Evolutionary conservation across 2,113 vertebrate species (phyloP).

Genomic region (Rutilus rutilus): DNA sequence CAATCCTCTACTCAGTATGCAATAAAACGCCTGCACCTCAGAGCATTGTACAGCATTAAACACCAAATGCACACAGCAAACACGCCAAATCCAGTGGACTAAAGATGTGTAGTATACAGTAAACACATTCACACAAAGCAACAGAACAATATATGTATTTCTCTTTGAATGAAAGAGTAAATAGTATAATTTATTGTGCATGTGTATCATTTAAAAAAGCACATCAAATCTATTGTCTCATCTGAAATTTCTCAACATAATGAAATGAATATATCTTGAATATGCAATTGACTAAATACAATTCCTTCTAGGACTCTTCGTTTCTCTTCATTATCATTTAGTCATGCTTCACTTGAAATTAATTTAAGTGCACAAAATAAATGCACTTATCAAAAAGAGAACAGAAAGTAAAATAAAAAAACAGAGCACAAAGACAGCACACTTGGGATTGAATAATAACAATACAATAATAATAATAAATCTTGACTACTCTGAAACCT

Average conservation of each 20-base stretch:
- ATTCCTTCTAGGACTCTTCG: constrained; percentile 35
- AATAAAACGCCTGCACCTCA: neutral
- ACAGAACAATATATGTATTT: neutral
- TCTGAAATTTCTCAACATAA: constrained; percentile 2
- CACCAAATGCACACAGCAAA: neutral
- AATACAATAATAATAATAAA: neutral
- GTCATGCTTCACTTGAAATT: constrained; percentile 71
- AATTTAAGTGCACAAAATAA: constrained; percentile 60
- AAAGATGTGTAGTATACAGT: neutral
- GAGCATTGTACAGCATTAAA: neutral
- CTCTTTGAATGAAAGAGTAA: neutral
- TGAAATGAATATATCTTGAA: neutral
- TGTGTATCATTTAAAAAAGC: neutral
- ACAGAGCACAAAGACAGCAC: constrained; percentile 56
- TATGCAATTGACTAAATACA: constrained; percentile 1
- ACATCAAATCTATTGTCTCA: neutral
- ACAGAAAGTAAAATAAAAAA: neutral
- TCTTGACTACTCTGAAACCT: neutral
- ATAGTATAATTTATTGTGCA: neutral
- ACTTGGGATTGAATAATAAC: constrained; percentile 32
- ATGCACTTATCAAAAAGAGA: constrained; percentile 62
- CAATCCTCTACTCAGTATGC: neutral
- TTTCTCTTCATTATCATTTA: constrained; percentile 66
- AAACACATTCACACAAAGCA: neutral
- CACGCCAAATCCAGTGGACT: neutral